Evolutionary conservation across 2,113 vertebrate species (phyloP).

Genomic region (Coturnix japonica): DNA sequence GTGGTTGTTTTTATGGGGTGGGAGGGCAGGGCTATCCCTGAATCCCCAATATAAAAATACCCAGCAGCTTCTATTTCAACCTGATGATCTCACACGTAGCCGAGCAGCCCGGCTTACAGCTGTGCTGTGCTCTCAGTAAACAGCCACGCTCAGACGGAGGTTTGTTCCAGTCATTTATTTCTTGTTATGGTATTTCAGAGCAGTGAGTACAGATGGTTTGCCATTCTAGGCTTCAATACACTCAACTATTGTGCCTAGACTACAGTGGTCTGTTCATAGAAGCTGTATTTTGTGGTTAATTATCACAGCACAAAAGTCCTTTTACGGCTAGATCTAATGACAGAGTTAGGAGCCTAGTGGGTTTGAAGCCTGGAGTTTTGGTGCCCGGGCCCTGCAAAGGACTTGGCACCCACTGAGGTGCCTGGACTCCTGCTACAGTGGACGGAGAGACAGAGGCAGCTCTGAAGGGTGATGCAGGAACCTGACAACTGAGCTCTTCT

Average conservation of each 20-base stretch:
- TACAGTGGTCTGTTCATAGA: constrained; percentile 51
- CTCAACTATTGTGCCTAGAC: constrained; percentile 54
- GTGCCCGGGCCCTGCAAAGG: neutral
- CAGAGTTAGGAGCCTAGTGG: constrained; percentile 60
- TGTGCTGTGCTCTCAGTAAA: neutral
- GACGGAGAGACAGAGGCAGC: constrained; percentile 38
- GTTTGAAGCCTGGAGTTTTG: constrained; percentile 1
- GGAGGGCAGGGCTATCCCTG: neutral
- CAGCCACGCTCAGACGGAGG: neutral
- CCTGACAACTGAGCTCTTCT: constrained; percentile 56
- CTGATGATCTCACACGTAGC: neutral
- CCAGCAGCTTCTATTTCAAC: constrained; percentile 15
- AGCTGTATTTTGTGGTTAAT: constrained; percentile 56
- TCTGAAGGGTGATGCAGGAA: constrained; percentile 56
- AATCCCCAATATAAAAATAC: neutral
- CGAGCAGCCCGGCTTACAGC: neutral
- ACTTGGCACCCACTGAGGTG: neutral
- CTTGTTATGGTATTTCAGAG: constrained; percentile 45
- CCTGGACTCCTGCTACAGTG: constrained; percentile 59
- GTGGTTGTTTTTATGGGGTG: neutral
- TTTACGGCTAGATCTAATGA: constrained; percentile 64
- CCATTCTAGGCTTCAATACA: constrained; percentile 54
- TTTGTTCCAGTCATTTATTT: constrained; percentile 64
- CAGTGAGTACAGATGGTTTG: constrained; percentile 56
- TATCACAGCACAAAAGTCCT: constrained; percentile 63